phyloP scores from a whole-genome alignment of 2,888 invertebrate species.

The Chelonus formosanus region DNA sequence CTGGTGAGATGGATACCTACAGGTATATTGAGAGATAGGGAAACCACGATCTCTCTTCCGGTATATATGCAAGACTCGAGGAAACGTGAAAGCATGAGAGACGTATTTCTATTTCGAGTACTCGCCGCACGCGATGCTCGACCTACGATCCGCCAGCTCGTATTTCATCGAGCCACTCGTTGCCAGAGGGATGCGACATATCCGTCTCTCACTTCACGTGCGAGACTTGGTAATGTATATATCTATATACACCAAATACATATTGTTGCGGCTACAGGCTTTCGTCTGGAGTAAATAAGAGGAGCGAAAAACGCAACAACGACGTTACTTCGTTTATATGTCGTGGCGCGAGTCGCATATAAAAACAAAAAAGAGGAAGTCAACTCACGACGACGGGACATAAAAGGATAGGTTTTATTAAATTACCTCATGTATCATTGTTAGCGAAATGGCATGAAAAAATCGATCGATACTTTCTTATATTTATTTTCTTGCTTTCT shows the following conservation, averaged over 20 bases:
- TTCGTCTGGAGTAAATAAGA: conserved; percentile 2
- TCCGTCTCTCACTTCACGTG: conserved; percentile 19
- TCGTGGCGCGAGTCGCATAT: too few relatives aligned
- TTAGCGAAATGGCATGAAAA: conserved; percentile 20
- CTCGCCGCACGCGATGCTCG: conserved; percentile 23
- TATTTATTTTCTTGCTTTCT: background rate
- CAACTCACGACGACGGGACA: conserved; percentile 13
- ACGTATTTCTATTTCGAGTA: conserved; percentile 21
- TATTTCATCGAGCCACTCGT: conserved; percentile 31
- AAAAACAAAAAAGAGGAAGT: conserved; percentile 4
- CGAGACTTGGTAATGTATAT: conserved; percentile 7
- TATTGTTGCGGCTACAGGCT: background rate
- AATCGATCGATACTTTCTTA: conserved; percentile 23
- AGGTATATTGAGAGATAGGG: background rate
- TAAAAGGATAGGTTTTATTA: conserved; percentile 29
- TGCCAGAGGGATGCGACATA: conserved; percentile 22
- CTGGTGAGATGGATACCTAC: conserved; percentile 1
- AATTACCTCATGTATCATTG: conserved; percentile 18
- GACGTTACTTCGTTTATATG: conserved; percentile 14
- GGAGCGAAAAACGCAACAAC: background rate
- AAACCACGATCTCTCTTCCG: conserved; percentile 9
- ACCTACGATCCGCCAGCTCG: conserved; percentile 30
- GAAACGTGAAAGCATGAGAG: conserved; percentile 1
- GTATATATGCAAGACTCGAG: conserved; percentile 8
- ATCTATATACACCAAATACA: conserved; percentile 1